Conservation (phyloP, 2,888 invertebrate species). For the Seira musarum region DNA sequence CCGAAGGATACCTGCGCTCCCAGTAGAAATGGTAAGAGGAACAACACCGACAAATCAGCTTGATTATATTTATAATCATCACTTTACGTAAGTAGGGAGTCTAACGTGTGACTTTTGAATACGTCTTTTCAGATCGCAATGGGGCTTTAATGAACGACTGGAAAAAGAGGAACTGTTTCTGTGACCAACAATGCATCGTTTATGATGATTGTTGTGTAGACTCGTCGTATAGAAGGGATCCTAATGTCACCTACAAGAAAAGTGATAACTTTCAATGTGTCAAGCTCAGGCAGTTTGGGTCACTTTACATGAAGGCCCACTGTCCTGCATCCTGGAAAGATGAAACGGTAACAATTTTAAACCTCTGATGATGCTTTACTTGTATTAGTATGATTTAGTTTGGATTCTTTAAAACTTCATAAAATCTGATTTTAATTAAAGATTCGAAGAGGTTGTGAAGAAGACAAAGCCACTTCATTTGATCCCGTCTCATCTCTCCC, state of each 20-base stretch:
- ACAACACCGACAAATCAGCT: background rate
- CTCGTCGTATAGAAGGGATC: constrained; percentile 70
- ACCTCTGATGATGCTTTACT: no score
- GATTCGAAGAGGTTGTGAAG: constrained; percentile 66
- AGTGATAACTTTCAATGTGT: constrained; percentile 72
- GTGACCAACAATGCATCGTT: constrained; percentile 72
- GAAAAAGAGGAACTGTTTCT: constrained; percentile 73
- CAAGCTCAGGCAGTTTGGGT: constrained; percentile 70
- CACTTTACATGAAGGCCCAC: constrained; percentile 73
- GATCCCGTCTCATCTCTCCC: constrained; percentile 72
- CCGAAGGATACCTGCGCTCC: constrained; percentile 69
- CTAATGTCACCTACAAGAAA: constrained; percentile 70
- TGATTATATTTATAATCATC: background rate
- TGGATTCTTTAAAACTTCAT: no score
- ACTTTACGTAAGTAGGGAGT: no score
- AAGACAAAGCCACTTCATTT: constrained; percentile 57
- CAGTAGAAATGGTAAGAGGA: constrained; percentile 62
- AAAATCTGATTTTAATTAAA: constrained; percentile 67
- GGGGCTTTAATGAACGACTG: constrained; percentile 71
- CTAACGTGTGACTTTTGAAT: no score
- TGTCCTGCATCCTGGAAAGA: constrained; percentile 73
- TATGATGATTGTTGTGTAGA: constrained; percentile 74
- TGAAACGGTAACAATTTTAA: constrained; percentile 65
- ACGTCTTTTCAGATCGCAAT: constrained; percentile 60
- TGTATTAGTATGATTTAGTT: no score